These are phyloP conservation scores for Drosophila emarginata DNA, from an alignment of 2,888 invertebrate genomes.

Conservation along the genomic window DNA sequence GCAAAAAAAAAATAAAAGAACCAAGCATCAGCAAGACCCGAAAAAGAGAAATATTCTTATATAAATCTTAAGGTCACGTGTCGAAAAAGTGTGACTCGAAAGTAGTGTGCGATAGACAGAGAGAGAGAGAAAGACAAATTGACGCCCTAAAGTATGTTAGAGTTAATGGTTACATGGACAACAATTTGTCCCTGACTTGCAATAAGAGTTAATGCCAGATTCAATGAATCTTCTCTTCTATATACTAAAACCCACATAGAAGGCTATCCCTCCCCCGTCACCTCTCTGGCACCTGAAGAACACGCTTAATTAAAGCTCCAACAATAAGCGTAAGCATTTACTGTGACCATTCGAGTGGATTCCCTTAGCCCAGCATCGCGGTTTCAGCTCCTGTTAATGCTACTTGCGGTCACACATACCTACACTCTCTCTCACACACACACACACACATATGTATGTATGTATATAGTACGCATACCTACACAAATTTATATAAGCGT, in stretches of 20 bases:
- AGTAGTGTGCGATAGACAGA: neutral
- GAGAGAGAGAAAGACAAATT: neutral
- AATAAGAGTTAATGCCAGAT: slow-evolving; percentile 61
- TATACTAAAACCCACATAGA: too few relatives aligned
- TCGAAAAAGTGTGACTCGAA: slow-evolving; percentile 1
- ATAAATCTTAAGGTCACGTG: slow-evolving; percentile 9
- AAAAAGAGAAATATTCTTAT: neutral
- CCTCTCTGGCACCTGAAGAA: slow-evolving; percentile 3
- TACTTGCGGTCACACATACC: slow-evolving; percentile 42
- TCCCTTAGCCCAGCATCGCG: slow-evolving; percentile 13
- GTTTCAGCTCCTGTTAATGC: slow-evolving; percentile 29
- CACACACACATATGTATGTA: slow-evolving; percentile 26
- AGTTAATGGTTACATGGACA: slow-evolving; percentile 14
- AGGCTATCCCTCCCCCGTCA: neutral
- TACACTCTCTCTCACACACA: slow-evolving; percentile 24
- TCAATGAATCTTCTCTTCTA: slow-evolving; percentile 58
- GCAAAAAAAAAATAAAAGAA: neutral
- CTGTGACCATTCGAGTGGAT: slow-evolving; percentile 38
- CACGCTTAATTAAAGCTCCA: slow-evolving; percentile 62
- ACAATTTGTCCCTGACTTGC: slow-evolving; percentile 15
- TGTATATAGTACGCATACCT: slow-evolving; percentile 20
- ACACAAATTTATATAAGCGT: slow-evolving; percentile 65
- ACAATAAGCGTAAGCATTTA: slow-evolving; percentile 38
- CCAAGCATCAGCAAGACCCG: neutral
- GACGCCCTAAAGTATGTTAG: slow-evolving; percentile 56